Base-by-base conservation (phyloP, 2,797 vertebrate genomes). In the Sebastes hopkinsi region DNA sequence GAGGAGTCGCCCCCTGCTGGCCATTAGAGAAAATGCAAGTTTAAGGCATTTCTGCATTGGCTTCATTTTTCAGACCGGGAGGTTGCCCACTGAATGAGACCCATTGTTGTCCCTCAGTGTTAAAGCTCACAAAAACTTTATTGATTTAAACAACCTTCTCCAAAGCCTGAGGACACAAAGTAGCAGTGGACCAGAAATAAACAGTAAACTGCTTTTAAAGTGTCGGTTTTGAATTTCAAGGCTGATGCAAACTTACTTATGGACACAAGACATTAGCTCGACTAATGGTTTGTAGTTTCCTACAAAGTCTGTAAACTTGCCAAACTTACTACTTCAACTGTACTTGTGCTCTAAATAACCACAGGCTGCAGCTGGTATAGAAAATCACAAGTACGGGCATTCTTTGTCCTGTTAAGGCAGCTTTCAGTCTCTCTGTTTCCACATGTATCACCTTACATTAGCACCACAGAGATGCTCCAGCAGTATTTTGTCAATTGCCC, bases 401-500 rank as follows among this genome's bases (percentile, higher is more conserved):
- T 72, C 27, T 25, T 1, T 25, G 20, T 30, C 59, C 50, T 58
- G 38, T 29, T 72, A 30, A 76, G 30, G 27, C 22, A 29, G 59
- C 66, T 78, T 68, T 76, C 68, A 59, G 18, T 66, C 14, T 55
- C 55, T 69, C 56, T 58, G 25, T 77, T 71, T 65, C 67, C 30
- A 64, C 58, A 75, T 27, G 30, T 62, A 60, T 71, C 60, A 80
- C 54, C 67, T 56, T 23, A 66, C 42, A 82, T 68, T 36, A 60
- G 58, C 38, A 61, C 32, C 69, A 18, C 29, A 38, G 55, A 38
- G 50, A 64, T 30, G 13, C 34, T 66, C 5, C 12, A 77, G 54
- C 50, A 59, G 66, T 67, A 77, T 66, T 75, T 87, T 78, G 64
- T 79, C 80, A 87, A 77, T 81, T 83, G 50, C 66, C 54, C 52